phyloP scores from a whole-genome alignment of 2,888 invertebrate genomes.

The Scaeva pyrastri region DNA sequence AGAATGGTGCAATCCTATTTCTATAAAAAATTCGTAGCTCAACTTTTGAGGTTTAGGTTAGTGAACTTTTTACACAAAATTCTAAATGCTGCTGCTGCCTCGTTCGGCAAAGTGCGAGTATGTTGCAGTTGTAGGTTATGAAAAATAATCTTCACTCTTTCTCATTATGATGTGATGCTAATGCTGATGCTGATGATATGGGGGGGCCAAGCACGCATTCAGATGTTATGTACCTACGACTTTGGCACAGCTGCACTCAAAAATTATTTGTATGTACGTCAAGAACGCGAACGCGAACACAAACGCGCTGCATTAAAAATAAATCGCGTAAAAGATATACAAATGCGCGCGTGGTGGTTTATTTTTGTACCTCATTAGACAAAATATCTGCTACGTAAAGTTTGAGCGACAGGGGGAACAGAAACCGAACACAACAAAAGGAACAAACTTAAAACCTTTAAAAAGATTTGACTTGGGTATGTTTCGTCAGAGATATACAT shows the following conservation, averaged over 20 bases:
- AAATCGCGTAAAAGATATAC: constrained; percentile 35
- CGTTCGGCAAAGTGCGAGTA: constrained; percentile 28
- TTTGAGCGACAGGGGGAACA: constrained; percentile 9
- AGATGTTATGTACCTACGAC: background rate
- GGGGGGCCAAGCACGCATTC: constrained; percentile 24
- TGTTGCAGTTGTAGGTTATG: constrained; percentile 50
- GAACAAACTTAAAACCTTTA: background rate
- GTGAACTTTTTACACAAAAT: constrained; percentile 61
- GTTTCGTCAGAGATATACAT: constrained; percentile 33
- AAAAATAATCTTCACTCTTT: constrained; percentile 45
- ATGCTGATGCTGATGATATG: too few species aligned
- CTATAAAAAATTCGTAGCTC: constrained; percentile 19
- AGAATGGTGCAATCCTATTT: constrained; percentile 42
- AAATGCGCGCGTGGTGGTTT: constrained; percentile 56
- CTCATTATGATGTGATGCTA: constrained; percentile 25
- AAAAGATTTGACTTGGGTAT: background rate
- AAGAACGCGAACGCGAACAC: constrained; percentile 44
- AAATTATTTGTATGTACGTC: background rate
- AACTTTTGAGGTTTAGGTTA: constrained; percentile 64
- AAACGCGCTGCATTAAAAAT: constrained; percentile 56
- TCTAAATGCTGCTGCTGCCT: too few species aligned
- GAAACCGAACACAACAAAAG: background rate
- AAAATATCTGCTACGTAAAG: constrained; percentile 34
- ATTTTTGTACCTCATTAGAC: constrained; percentile 55
- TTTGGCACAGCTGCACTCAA: constrained; percentile 55